These are phyloP conservation scores for Calypte anna DNA, from an alignment of 2,113 vertebrate genomes.

Conservation along the genomic window DNA sequence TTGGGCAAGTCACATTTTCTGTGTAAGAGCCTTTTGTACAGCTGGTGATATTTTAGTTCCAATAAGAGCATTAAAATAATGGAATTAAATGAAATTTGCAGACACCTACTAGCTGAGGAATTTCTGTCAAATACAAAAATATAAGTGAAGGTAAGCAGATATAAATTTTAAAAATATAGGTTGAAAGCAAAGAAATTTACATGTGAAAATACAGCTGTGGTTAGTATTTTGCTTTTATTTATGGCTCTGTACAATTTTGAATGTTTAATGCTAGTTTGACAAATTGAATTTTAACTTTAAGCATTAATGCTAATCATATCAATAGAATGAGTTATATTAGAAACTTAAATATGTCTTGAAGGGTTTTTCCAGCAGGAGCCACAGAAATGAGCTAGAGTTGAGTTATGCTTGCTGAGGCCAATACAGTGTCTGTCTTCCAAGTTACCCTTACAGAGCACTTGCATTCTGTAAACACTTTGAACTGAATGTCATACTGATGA, in stretches of 20 bases:
- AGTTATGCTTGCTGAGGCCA: accelerated
- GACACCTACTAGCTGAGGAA: neutral
- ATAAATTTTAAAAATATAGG: neutral
- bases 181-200: neutral
- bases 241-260: neutral
- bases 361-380: neutral
- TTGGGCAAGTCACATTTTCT: neutral
- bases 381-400: neutral
- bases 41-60: neutral
- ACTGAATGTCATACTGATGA: neutral
- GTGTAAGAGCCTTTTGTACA: neutral
- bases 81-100: neutral
- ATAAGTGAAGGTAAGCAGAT: neutral
- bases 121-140: neutral
- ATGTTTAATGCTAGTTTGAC: neutral
- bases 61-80: neutral
- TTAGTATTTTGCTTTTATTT: neutral
- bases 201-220: neutral
- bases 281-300: neutral
- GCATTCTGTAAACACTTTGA: neutral
- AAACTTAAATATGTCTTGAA: neutral
- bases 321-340: neutral
- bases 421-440: neutral
- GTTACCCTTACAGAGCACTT: neutral
- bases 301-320: neutral